These are phyloP conservation scores for Himalopsyche kuldschensis DNA, from an alignment of 2,888 invertebrate genomes.

Conservation along the genomic window DNA sequence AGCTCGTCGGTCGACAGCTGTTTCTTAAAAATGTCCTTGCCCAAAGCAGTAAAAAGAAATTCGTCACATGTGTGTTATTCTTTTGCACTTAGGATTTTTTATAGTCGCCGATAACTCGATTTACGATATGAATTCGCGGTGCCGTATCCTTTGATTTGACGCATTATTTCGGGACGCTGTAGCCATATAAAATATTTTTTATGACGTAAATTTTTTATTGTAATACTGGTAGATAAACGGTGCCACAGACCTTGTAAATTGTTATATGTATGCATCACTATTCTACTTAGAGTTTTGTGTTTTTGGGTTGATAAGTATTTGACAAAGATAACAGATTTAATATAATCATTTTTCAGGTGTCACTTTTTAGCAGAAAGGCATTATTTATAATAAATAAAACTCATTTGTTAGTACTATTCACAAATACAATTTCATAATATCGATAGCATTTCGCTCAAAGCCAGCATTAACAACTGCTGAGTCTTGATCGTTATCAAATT, in stretches of 20 bases:
- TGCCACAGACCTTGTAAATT: background rate
- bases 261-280: background rate
- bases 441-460: no score
- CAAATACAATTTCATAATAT: no score
- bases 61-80: background rate
- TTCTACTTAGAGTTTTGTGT: background rate
- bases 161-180: background rate
- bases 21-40: background rate
- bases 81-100: background rate
- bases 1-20: background rate
- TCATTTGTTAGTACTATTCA: no score
- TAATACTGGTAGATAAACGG: background rate
- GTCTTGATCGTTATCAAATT: no score
- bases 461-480: no score
- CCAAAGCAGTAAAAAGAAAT: background rate
- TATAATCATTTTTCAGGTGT: background rate
- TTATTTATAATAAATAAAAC: no score
- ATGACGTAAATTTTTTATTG: background rate
- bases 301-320: background rate
- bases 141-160: background rate
- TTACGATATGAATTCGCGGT: background rate
- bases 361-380: no score
- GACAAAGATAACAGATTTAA: background rate
- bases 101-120: background rate
- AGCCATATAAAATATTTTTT: background rate